phyloP scores from a whole-genome alignment of 2,113 vertebrate species.

The Passer montanus region DNA sequence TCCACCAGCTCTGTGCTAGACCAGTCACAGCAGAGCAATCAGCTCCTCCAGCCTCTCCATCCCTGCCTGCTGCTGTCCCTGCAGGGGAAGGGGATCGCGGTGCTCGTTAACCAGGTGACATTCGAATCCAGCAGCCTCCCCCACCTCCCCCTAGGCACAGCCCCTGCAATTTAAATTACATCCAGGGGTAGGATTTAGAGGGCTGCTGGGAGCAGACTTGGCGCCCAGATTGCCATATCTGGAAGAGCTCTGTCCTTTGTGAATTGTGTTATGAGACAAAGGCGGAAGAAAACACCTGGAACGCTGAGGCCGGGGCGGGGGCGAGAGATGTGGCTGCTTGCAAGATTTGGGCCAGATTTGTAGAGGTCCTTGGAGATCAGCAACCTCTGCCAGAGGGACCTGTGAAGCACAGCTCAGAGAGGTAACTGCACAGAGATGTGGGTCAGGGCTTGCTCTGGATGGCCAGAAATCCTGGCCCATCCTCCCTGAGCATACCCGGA shows the following conservation, averaged over 20 bases:
- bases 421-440: background rate
- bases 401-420: background rate
- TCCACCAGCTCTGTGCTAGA: background rate
- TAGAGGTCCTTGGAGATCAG: background rate
- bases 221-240: background rate
- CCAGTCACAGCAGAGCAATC: background rate
- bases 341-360: background rate
- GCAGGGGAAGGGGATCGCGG: background rate
- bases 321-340: background rate
- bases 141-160: background rate
- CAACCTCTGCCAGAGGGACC: background rate
- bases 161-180: background rate
- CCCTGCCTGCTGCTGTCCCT: background rate
- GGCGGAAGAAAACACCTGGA: conserved; percentile 64
- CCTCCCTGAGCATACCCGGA: fast-evolving
- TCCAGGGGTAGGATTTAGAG: conserved; percentile 33
- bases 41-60: background rate
- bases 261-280: conserved; percentile 22
- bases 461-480: background rate
- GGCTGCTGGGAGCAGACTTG: conserved; percentile 36
- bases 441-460: background rate
- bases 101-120: background rate
- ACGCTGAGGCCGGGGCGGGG: background rate
- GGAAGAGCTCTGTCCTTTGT: conserved; percentile 45
- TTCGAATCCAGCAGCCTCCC: background rate